Percentiles rank a stretch among this genome's conserved stretches.
These are phyloP conservation scores for Zosterops japonicus DNA, from an alignment of 2,113 vertebrate species.

Conservation along the genomic window DNA sequence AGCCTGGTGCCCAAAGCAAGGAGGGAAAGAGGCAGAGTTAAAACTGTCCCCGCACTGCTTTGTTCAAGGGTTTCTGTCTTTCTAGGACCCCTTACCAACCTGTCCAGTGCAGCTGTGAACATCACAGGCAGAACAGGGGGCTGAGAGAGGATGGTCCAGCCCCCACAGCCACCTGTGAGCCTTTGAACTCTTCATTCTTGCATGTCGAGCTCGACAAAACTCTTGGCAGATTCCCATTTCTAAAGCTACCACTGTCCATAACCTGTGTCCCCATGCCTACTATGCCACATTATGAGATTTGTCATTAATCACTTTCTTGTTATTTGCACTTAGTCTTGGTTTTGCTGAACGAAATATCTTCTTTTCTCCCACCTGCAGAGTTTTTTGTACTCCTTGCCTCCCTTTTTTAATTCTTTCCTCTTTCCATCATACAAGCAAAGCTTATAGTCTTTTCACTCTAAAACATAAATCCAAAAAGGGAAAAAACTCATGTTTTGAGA, in stretches of 20 bases:
- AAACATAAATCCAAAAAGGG: not conserved
- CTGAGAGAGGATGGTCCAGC: not conserved
- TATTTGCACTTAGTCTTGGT: not conserved
- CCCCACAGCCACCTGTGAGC: not conserved
- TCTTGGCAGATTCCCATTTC: not conserved
- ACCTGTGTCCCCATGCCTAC: not conserved
- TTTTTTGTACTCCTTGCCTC: not conserved
- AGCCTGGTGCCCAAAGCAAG: not conserved
- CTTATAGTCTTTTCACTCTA: not conserved
- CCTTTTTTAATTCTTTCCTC: not conserved
- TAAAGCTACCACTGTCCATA: not conserved
- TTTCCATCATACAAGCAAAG: not conserved
- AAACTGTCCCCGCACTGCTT: not conserved
- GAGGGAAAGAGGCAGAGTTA: not conserved
- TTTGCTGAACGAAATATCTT: not conserved
- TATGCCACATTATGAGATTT: not conserved
- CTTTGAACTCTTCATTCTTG: not conserved
- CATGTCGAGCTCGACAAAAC: not conserved
- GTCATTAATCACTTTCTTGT: not conserved
- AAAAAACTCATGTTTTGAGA: not conserved
- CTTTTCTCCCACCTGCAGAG: not conserved
- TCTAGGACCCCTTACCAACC: not conserved
- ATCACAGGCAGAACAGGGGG: not conserved
- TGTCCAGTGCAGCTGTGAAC: not conserved
- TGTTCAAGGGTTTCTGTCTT: not conserved